Percentiles rank a stretch among this genome's conserved stretches.
Evolutionary conservation across 2,888 invertebrate species (phyloP).

Genomic region (Megastigmus dorsalis): DNA sequence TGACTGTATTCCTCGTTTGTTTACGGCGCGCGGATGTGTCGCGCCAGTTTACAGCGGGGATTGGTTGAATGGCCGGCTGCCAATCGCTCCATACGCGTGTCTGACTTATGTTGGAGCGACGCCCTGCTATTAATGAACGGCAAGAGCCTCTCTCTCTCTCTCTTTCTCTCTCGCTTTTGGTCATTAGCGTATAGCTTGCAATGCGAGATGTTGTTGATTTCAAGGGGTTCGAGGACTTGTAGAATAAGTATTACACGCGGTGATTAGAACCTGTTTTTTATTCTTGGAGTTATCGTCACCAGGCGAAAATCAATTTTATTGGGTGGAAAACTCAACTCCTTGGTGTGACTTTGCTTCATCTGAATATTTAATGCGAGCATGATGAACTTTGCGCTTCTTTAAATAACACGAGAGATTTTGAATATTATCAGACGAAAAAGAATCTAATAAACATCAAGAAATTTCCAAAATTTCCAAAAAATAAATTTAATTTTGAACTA

Average conservation of each 20-base stretch:
- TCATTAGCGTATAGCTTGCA: neutral
- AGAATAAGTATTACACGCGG: neutral
- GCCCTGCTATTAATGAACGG: slow-evolving; percentile 13
- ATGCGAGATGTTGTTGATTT: neutral
- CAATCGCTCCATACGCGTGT: neutral
- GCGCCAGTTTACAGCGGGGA: neutral
- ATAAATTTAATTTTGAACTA: too few species aligned
- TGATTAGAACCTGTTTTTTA: too few species aligned
- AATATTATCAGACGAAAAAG: too few species aligned
- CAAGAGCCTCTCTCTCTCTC: neutral
- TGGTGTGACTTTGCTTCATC: too few species aligned
- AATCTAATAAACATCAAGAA: too few species aligned
- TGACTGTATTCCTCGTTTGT: neutral
- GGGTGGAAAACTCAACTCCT: too few species aligned
- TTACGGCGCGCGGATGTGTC: neutral
- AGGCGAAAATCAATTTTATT: too few species aligned
- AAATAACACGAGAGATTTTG: too few species aligned
- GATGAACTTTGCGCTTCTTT: too few species aligned
- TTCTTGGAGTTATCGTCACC: too few species aligned
- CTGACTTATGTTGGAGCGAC: neutral
- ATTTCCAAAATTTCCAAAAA: too few species aligned
- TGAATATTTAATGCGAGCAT: too few species aligned
- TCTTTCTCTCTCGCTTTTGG: neutral
- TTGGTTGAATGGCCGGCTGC: slow-evolving; percentile 1
- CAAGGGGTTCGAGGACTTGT: neutral